Evolutionary conservation across 35 echinoderm and acorn worm genomes (phyloP).

Genomic region (Amphiura filiformis): DNA sequence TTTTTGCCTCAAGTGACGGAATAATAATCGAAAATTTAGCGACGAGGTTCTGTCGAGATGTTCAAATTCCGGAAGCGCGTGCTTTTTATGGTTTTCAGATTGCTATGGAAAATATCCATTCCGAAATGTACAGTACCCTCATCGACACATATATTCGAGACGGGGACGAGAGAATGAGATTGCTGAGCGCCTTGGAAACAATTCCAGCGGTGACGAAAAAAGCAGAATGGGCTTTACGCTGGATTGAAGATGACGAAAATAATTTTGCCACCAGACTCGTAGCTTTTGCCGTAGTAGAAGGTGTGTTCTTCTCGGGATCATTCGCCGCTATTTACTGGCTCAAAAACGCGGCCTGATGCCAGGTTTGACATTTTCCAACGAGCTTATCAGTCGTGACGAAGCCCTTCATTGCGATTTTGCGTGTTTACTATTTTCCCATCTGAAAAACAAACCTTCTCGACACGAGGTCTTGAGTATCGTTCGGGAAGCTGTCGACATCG

Average conservation of each 20-base stretch:
- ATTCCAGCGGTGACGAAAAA: constrained; percentile 96
- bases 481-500: constrained; percentile 65
- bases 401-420: constrained; percentile 98
- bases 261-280: constrained; percentile 76
- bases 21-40: constrained; percentile 16
- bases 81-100: constrained; percentile 28
- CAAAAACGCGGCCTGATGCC: constrained; percentile 91
- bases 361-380: constrained; percentile 92
- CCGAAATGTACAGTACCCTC: not conserved
- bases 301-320: constrained; percentile 95
- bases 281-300: constrained; percentile 90
- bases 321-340: constrained; percentile 98
- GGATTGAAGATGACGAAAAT: constrained; percentile 64
- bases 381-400: constrained; percentile 91
- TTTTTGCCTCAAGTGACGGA: constrained; percentile 20
- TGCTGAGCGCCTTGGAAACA: not conserved
- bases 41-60: not conserved
- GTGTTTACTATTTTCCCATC: constrained; percentile 75
- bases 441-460: constrained; percentile 50
- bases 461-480: constrained; percentile 62
- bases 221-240: constrained; percentile 92
- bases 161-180: too few relatives aligned
- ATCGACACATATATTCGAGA: constrained; percentile 17
- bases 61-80: constrained; percentile 1
- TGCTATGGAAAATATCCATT: constrained; percentile 20